A percentile compares a stretch with the other conserved stretches of the same genome.
These are phyloP conservation scores for Macquaria ambigua DNA, from an alignment of 2,113 vertebrate species.

Conservation along the genomic window DNA sequence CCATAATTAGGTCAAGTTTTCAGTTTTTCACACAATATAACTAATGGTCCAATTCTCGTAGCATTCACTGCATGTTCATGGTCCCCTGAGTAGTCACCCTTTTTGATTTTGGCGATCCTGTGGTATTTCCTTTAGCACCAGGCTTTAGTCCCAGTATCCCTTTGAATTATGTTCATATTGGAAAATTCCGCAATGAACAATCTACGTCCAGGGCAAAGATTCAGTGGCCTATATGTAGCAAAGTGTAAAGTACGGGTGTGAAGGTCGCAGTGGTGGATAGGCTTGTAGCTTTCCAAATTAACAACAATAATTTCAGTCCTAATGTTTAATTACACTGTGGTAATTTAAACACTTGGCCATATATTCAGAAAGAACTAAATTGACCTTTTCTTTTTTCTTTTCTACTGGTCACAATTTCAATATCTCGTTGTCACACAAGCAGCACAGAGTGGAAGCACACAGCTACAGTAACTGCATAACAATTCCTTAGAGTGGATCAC, in stretches of 20 bases:
- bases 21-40: no score
- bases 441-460: neutral
- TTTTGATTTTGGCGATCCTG: neutral
- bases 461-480: neutral
- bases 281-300: neutral
- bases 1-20: no score
- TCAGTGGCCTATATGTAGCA: neutral
- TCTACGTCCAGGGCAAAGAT: neutral
- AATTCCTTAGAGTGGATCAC: neutral
- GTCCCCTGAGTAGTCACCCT: no score
- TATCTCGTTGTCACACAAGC: neutral
- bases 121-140: neutral
- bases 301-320: neutral
- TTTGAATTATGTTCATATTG: neutral
- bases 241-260: neutral
- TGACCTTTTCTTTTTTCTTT: no score
- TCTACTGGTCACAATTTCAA: neutral
- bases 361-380: neutral
- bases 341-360: neutral
- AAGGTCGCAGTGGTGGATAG: no score
- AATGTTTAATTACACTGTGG: neutral
- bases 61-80: neutral
- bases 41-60: neutral
- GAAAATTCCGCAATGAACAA: neutral
- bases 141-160: no score